Base-by-base conservation (phyloP, 2,888 invertebrate species). In the Noctua fimbriata region DNA sequence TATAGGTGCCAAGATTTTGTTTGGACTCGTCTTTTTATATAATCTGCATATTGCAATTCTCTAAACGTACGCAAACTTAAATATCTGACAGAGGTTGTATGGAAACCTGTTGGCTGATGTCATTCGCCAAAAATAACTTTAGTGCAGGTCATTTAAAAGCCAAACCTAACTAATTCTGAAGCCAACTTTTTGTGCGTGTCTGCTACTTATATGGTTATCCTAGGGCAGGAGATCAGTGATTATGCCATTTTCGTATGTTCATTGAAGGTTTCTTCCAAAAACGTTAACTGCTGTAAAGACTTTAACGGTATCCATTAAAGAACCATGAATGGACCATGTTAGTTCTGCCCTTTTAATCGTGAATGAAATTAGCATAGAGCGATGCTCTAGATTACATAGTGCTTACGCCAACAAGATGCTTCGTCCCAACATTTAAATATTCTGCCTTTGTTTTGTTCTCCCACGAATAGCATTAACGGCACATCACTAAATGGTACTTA, bases 391-490 rank as follows among this genome's bases (percentile, higher is more conserved):
- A 73, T 79, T 36, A 49, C n/a, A 58, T 44, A 65, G 44, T 36
- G 47, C 49, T 65, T 74, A 74, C 66, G 63, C 41, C 58, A 73
- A 72, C 52, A 55, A 76, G 58, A 66, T 47, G 76, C 79, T 83
- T 82, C 69, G 89, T 88, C 88, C 90, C 89, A 92, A 70, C 76
- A 91, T 93, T 93, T 93, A 91, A 93, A 94, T 93, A 89, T 89
- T 90, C 90, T 89, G 90, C 91, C 91, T 94, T 95, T 95, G 95
- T 95, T 93, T 93, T 91, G 89, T 92, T 93, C 93, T 96, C 96
- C 94, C 95, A 96, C 95, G 94, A 92, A 90, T 90, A 88, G 91
- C 87, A 91, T 77, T 95, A 96, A 96, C 95, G 95, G 95, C 90
- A 93, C 92, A 91, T 84, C 90, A 90, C 91, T 93, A 93, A 93